These are phyloP conservation scores for Leptinotarsa juncta DNA, from an alignment of 2,888 invertebrate genomes.

Conservation along the genomic window DNA sequence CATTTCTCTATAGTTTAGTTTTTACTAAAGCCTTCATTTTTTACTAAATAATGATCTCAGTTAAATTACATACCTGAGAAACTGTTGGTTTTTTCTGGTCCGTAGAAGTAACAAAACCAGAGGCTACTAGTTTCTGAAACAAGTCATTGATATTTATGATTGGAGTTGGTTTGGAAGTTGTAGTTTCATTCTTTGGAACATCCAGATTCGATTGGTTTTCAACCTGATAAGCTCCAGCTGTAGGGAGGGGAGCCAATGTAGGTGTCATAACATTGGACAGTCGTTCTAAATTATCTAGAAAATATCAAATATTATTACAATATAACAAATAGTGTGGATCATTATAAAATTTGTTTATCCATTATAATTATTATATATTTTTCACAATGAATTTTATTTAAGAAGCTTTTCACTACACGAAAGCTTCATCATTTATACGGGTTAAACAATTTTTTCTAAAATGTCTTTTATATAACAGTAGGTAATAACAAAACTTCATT, in stretches of 20 bases:
- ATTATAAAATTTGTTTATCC: no score
- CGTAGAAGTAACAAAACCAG: slow-evolving; percentile 77
- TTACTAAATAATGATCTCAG: background rate
- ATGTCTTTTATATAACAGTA: no score
- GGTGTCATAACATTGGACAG: slow-evolving; percentile 75
- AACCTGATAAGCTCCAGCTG: slow-evolving; percentile 69
- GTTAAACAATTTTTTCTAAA: no score
- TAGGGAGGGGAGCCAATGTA: slow-evolving; percentile 51
- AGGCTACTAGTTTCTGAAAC: slow-evolving; percentile 86
- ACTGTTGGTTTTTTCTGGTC: slow-evolving; percentile 33
- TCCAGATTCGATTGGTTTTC: slow-evolving; percentile 55
- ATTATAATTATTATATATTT: no score
- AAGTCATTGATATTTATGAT: slow-evolving; percentile 80
- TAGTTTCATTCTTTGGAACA: slow-evolving; percentile 16
- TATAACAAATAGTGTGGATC: background rate
- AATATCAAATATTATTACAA: slow-evolving; percentile 22
- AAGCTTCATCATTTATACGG: no score
- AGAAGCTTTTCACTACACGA: no score
- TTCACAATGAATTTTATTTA: no score
- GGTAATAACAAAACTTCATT: no score
- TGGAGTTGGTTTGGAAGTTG: slow-evolving; percentile 52
- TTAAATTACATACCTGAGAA: slow-evolving; percentile 18
- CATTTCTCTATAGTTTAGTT: no score
- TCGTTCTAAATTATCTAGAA: slow-evolving; percentile 72
- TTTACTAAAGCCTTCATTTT: no score